Evolutionary conservation across 2,113 vertebrate species (phyloP), one percentile per base, ranked within the genome.

Genomic region (Eretmochelys imbricata): DNA sequence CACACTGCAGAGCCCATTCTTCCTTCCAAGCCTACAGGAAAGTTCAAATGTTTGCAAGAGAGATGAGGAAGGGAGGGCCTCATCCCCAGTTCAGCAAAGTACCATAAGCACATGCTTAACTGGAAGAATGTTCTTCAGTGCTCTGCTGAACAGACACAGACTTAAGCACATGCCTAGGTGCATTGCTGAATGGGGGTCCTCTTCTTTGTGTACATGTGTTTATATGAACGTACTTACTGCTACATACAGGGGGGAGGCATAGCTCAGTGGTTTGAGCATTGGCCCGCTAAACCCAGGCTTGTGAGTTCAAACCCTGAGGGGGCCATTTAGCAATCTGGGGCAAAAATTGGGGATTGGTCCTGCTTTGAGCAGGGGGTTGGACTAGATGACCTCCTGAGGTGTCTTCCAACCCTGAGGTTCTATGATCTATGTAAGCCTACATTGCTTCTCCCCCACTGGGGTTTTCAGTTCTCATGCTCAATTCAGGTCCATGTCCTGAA

Each of bases 371-470:
- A 42, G 42, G 42, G 42, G 42, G 42, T 42, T 42, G 42, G 42
- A 42, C 42, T 42, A 42, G 42, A 42, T 42, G 42, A 42, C 42
- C 42, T 42, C 42, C 42, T 42, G 42, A 42, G 42, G 42, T 42
- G 42, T 42, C 42, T 42, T 42, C 42, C 42, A 42, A 42, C 5
- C 42, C 42, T 42, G 42, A 42, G 42, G 5, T 42, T 42, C 42
- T 42, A 42, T 42, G 42, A 42, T 42, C 42, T 42, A 42, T 42
- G 29, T 50, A 55, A 96, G 87, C 35, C 83, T 80, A 10, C 80
- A 96, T 90, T 82, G 65, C 82, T 89, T 79, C 88, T 91, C 83
- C 90, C 87, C 59, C 80, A 85, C 76, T 46, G 89, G 84, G 90
- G 93, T 89, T 93, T 94, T 55, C 76, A 89, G 20, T 7, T 51